These are phyloP conservation scores for Chondrosia reniformis DNA, from an alignment of 37 sponge, comb jelly and placozoan species.

Conservation along the genomic window DNA sequence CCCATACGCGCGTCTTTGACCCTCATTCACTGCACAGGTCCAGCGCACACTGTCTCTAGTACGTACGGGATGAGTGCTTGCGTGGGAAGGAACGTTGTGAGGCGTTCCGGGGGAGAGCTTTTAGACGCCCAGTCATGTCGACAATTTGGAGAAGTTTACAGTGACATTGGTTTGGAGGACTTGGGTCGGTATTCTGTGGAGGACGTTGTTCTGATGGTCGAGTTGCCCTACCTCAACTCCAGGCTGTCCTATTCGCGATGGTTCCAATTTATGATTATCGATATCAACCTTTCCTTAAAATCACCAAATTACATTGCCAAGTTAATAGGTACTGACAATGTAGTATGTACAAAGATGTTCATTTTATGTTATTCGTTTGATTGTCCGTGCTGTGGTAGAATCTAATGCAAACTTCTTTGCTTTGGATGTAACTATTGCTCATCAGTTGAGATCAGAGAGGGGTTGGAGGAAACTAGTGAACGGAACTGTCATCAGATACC, in stretches of 20 bases:
- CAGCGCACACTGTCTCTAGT: conserved; percentile 6
- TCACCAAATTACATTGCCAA: neutral
- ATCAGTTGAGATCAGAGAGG: conserved; percentile 25
- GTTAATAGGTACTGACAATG: neutral
- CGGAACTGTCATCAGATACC: conserved; percentile 31
- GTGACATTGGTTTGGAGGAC: neutral
- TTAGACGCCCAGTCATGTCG: conserved; percentile 38
- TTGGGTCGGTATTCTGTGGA: conserved; percentile 3
- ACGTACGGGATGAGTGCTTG: conserved; percentile 35
- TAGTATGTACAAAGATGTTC: neutral
- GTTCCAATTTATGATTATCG: conserved; percentile 57
- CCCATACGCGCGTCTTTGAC: neutral
- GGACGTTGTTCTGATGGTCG: conserved; percentile 36
- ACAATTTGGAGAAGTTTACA: conserved; percentile 19
- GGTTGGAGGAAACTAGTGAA: conserved; percentile 33
- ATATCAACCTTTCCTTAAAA: conserved; percentile 40
- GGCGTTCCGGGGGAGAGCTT: conserved; percentile 5
- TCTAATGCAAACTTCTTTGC: neutral
- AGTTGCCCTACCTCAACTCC: conserved; percentile 38
- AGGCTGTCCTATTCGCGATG: conserved; percentile 40
- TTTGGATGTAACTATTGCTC: conserved; percentile 50
- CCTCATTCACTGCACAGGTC: conserved; percentile 20
- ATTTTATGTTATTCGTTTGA: neutral
- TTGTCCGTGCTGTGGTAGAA: neutral
- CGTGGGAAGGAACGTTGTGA: conserved; percentile 17